Conservation (phyloP, 2,113 vertebrate species). For the Dipodomys spectabilis region DNA sequence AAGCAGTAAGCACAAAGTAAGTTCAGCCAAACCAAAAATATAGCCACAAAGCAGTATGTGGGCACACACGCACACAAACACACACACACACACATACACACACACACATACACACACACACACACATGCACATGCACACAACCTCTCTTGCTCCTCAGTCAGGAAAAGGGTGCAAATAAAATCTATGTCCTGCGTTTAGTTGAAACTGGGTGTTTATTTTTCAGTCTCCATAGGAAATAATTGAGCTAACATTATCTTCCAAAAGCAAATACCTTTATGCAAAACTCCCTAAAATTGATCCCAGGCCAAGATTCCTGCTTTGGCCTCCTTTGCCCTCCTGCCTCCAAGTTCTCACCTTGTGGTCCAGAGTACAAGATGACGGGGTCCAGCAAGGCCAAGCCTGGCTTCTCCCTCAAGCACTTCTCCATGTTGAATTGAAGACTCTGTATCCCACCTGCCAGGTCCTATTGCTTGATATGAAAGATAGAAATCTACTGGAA, state of each 20-base stretch:
- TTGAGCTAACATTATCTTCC: constrained; percentile 85
- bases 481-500: constrained; percentile 73
- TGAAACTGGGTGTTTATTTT: constrained; percentile 85
- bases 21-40: constrained; percentile 47
- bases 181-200: constrained; percentile 74
- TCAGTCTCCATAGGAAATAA: constrained; percentile 89
- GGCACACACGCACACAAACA: too few relatives aligned
- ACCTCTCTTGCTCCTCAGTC: constrained; percentile 33
- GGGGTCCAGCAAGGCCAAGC: constrained; percentile 75
- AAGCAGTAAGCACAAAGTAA: constrained; percentile 36
- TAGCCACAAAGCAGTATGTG: constrained; percentile 25
- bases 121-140: too few relatives aligned
- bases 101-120: not conserved
- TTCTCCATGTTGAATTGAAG: constrained; percentile 79
- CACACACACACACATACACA: not conserved
- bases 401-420: constrained; percentile 75
- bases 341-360: constrained; percentile 32
- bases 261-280: constrained; percentile 87
- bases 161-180: constrained; percentile 13
- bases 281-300: constrained; percentile 81
- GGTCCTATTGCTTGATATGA: constrained; percentile 79
- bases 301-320: constrained; percentile 82
- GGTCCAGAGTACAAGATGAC: constrained; percentile 58
- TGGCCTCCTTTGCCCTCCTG: constrained; percentile 45
- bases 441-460: constrained; percentile 77